Conservation (phyloP, 2,113 vertebrate genomes). For the Promerops cafer region DNA sequence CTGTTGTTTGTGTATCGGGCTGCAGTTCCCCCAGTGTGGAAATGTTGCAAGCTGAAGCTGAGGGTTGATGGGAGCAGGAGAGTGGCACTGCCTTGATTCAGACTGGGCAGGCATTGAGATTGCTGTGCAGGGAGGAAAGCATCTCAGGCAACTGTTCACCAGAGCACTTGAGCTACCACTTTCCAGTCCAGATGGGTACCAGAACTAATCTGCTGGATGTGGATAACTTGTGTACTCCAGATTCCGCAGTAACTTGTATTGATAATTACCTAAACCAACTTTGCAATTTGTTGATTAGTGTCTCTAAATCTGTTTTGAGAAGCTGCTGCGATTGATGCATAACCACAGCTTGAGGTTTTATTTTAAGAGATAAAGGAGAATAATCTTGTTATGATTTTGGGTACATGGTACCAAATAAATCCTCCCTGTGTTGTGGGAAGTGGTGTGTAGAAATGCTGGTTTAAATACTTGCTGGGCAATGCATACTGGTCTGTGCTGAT, state of each 20-base stretch:
- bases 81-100: not conserved
- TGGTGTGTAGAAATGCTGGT: not conserved
- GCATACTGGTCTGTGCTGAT: not conserved
- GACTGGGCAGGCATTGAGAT: not conserved
- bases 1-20: not conserved
- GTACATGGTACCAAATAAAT: not conserved
- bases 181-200: not conserved
- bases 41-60: not conserved
- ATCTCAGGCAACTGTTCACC: not conserved
- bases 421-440: not conserved
- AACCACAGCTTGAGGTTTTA: not conserved
- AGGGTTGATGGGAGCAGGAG: not conserved
- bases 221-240: not conserved
- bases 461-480: not conserved
- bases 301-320: not conserved
- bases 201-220: not conserved
- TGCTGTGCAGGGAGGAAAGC: not conserved
- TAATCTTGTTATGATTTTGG: not conserved
- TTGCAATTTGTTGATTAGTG: not conserved
- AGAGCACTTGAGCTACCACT: not conserved
- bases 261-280: not conserved
- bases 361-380: not conserved
- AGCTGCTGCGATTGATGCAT: not conserved
- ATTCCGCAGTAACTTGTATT: not conserved
- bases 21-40: not conserved